Conservation (phyloP, 2,888 invertebrate species). For the Galerucella calmariensis region DNA sequence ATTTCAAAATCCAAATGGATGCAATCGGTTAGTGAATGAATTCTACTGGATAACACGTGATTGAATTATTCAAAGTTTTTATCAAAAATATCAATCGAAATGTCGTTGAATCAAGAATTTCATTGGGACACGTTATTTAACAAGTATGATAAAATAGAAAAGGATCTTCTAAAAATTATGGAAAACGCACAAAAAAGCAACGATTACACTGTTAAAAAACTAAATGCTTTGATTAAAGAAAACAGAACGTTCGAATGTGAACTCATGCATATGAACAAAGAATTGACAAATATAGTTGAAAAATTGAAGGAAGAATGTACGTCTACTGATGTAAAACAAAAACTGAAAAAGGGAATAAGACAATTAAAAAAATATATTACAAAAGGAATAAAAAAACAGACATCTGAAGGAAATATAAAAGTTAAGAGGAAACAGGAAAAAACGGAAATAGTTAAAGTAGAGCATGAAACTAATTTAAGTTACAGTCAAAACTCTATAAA, state of each 20-base stretch:
- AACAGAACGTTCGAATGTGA: background rate
- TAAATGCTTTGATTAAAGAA: background rate
- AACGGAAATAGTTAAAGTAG: background rate
- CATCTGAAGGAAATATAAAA: background rate
- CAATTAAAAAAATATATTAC: background rate
- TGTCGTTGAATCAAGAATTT: background rate
- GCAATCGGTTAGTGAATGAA: background rate
- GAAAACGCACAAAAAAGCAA: background rate
- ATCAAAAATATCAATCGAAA: background rate
- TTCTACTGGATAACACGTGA: background rate
- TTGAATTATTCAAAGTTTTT: background rate
- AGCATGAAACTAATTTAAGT: slow-evolving; percentile 1
- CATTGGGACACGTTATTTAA: background rate
- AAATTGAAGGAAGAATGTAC: background rate
- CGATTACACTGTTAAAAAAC: slow-evolving; percentile 1
- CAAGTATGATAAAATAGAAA: slow-evolving; percentile 4
- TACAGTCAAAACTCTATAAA: background rate
- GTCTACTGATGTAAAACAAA: background rate
- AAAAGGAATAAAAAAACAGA: background rate
- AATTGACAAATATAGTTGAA: background rate
- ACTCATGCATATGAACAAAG: background rate
- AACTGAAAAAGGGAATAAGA: background rate
- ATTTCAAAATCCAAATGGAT: background rate
- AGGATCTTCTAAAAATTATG: background rate
- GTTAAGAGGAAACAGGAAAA: background rate